Evolutionary conservation across 2,797 vertebrate species (phyloP).

Genomic region (Taenioides sp.): DNA sequence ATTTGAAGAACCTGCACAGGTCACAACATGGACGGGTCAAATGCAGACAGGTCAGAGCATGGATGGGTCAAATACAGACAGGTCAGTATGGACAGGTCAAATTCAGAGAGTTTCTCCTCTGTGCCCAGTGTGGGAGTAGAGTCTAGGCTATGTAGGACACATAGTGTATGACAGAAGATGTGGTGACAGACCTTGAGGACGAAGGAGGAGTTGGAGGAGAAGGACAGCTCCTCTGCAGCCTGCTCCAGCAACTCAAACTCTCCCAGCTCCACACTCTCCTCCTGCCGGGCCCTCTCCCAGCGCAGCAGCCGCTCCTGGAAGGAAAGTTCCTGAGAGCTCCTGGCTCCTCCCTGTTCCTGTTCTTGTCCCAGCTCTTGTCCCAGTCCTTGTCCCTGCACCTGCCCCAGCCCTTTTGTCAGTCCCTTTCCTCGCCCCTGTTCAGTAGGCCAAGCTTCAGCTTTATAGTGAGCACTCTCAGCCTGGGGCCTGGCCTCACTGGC

Average conservation of each 20-base stretch:
- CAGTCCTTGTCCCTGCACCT: too few relatives aligned
- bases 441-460: not conserved
- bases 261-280: slow-evolving; percentile 88
- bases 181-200: slow-evolving; percentile 69
- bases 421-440: too few relatives aligned
- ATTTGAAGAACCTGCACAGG: slow-evolving; percentile 77
- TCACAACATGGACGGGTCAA: slow-evolving; percentile 4
- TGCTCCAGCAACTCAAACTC: slow-evolving; percentile 96
- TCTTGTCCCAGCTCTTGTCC: too few relatives aligned
- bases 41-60: not conserved
- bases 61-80: too few relatives aligned
- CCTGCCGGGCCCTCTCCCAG: slow-evolving; percentile 83
- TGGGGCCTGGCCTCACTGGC: not conserved
- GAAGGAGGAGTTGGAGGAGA: slow-evolving; percentile 96
- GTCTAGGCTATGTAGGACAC: not conserved
- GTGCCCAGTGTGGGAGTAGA: not conserved
- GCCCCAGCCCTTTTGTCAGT: too few relatives aligned
- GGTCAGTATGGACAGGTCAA: too few relatives aligned
- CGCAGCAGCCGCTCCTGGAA: slow-evolving; percentile 83
- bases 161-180: not conserved
- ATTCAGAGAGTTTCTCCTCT: too few relatives aligned
- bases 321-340: slow-evolving; percentile 83
- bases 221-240: slow-evolving; percentile 95
- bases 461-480: not conserved
- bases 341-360: slow-evolving; percentile 15